Percentiles rank a stretch among this genome's conserved stretches.
Conservation (phyloP, 2,113 vertebrate genomes). For the Elgaria multicarinata region DNA sequence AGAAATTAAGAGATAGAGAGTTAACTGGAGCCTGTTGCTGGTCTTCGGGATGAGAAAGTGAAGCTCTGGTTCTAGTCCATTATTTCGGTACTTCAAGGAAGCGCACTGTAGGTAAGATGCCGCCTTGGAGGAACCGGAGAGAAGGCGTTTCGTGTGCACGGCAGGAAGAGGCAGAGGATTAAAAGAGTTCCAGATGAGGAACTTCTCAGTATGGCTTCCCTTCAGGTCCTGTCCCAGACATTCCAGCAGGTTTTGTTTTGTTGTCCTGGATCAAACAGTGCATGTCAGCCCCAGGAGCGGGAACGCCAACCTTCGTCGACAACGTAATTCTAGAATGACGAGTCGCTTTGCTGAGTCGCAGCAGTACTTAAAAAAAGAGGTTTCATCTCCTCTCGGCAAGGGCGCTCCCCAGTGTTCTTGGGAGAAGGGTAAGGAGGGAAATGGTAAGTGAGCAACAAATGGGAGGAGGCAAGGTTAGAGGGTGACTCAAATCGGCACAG, state of each 20-base stretch:
- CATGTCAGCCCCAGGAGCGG: neutral
- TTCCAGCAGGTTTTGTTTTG: slow-evolving; percentile 35
- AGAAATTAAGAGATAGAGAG: neutral
- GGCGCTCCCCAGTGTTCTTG: neutral
- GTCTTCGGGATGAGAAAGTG: slow-evolving; percentile 62
- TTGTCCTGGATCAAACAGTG: neutral
- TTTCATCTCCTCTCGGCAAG: slow-evolving; percentile 13
- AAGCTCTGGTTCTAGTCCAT: slow-evolving; percentile 56
- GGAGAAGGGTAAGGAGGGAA: fast-evolving
- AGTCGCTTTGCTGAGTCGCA: slow-evolving; percentile 39
- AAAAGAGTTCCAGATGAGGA: slow-evolving; percentile 65
- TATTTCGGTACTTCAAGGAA: slow-evolving; percentile 35
- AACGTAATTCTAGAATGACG: neutral
- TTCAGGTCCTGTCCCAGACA: slow-evolving; percentile 5
- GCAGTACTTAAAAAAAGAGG: slow-evolving; percentile 46
- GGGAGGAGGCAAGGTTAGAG: neutral
- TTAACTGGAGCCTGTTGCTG: slow-evolving; percentile 64
- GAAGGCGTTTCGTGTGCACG: slow-evolving; percentile 34
- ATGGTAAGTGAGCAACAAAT: neutral
- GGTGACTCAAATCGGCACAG: neutral
- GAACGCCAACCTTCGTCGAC: neutral
- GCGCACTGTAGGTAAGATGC: neutral
- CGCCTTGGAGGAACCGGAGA: slow-evolving; percentile 42
- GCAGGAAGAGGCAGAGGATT: slow-evolving; percentile 56
- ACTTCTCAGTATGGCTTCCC: slow-evolving; percentile 55